These are phyloP conservation scores for Falcaria lacertinaria DNA, from an alignment of 2,888 invertebrate genomes.

Conservation along the genomic window DNA sequence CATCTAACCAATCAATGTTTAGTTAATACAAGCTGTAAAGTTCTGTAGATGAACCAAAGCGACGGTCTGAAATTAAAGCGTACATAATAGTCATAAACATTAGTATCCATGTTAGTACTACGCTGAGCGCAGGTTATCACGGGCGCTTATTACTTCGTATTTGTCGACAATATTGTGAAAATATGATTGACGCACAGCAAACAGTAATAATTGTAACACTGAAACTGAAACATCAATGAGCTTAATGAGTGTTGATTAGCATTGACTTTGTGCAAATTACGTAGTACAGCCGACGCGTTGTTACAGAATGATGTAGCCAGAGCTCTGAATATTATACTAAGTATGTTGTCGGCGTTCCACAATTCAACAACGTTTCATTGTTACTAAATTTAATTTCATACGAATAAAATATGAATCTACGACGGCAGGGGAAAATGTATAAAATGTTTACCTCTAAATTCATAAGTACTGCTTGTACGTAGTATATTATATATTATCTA, in stretches of 20 bases:
- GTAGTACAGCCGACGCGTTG: slow-evolving; percentile 25
- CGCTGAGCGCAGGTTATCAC: slow-evolving; percentile 17
- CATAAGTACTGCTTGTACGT: too few species aligned
- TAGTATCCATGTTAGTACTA: slow-evolving; percentile 10
- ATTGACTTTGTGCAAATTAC: slow-evolving; percentile 40
- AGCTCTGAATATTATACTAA: slow-evolving; percentile 2
- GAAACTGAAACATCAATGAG: slow-evolving; percentile 55
- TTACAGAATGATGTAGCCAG: slow-evolving; percentile 30
- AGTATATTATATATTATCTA: too few species aligned
- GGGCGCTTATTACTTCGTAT: slow-evolving; percentile 11
- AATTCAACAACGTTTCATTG: slow-evolving; percentile 25
- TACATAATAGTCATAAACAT: slow-evolving; percentile 17
- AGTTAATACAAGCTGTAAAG: slow-evolving; percentile 26
- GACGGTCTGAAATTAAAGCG: slow-evolving; percentile 18
- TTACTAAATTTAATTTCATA: too few species aligned
- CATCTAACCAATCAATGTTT: slow-evolving; percentile 32
- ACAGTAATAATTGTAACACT: slow-evolving; percentile 51
- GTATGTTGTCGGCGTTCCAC: slow-evolving; percentile 2
- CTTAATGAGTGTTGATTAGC: slow-evolving; percentile 67
- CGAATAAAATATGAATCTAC: too few species aligned
- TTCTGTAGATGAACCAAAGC: slow-evolving; percentile 19
- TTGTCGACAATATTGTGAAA: slow-evolving; percentile 25
- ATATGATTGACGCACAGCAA: slow-evolving; percentile 38
- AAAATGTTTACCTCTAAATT: too few species aligned
- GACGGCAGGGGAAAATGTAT: too few species aligned